Evolutionary conservation across 2,113 vertebrate species (phyloP).

Genomic region (Tilapia sparmanii): DNA sequence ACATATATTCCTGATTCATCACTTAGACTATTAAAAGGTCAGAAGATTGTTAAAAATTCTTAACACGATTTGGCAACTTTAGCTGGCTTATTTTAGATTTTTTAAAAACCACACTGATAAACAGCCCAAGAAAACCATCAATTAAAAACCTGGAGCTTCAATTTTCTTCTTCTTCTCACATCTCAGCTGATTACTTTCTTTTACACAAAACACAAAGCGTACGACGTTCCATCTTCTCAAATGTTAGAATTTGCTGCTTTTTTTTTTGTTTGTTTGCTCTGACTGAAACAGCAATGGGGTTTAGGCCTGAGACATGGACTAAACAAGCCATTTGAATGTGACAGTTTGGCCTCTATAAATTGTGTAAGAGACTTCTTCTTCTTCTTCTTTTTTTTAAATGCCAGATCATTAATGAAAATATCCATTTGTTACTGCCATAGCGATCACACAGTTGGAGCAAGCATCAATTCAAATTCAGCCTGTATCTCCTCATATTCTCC

Average conservation of each 20-base stretch:
- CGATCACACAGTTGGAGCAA: not conserved
- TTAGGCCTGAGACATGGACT: not conserved
- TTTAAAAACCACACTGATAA: not conserved
- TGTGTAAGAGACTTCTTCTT: not conserved
- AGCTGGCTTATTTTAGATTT: accelerated
- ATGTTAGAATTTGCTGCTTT: not conserved
- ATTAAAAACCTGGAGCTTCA: not conserved
- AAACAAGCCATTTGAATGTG: not conserved
- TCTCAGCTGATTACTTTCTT: not conserved
- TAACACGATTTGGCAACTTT: not conserved
- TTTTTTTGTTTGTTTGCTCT: accelerated
- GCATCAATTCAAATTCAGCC: not conserved
- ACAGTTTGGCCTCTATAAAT: not conserved
- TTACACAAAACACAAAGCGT: not conserved
- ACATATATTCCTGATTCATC: not conserved
- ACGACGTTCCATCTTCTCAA: accelerated
- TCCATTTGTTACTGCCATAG: not conserved
- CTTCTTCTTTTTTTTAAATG: accelerated
- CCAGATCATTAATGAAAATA: not conserved
- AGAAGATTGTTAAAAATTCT: not conserved
- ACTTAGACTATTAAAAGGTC: not conserved
- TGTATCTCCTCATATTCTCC: not conserved
- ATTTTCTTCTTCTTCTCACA: not conserved
- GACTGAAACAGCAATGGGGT: not conserved
- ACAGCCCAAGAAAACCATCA: not conserved